These are phyloP conservation scores for Rhagonycha fulva DNA, from an alignment of 2,888 invertebrate genomes.

Conservation along the genomic window DNA sequence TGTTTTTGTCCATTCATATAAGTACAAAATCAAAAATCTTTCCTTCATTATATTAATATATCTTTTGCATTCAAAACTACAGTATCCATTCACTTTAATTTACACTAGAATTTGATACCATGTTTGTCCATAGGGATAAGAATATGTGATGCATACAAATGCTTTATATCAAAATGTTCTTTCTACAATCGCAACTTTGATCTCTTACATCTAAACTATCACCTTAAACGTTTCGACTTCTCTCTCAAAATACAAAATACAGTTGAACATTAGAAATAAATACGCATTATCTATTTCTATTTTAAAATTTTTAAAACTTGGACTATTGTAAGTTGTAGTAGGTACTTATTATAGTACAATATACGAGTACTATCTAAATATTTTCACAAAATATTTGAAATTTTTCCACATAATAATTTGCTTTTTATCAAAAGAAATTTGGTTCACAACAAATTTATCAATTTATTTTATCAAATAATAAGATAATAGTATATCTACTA, in stretches of 20 bases:
- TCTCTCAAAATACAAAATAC: background rate
- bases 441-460: background rate
- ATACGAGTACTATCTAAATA: background rate
- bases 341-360: too few relatives aligned
- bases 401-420: background rate
- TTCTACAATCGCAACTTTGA: background rate
- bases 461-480: background rate
- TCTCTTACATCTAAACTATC: background rate
- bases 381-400: background rate
- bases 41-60: conserved; percentile 5
- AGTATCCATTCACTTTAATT: conserved; percentile 12
- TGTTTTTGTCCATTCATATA: too few relatives aligned
- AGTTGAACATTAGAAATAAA: background rate
- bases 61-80: conserved; percentile 12
- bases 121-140: conserved; percentile 18
- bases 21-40: background rate
- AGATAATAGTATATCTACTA: too few relatives aligned
- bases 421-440: background rate
- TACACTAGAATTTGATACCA: conserved; percentile 15
- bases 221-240: background rate
- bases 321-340: too few relatives aligned
- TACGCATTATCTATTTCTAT: background rate
- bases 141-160: conserved; percentile 14
- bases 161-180: background rate
- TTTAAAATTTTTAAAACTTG: background rate